Base-by-base conservation (phyloP, 2,888 invertebrate species). In the Nymphalis polychloros region DNA sequence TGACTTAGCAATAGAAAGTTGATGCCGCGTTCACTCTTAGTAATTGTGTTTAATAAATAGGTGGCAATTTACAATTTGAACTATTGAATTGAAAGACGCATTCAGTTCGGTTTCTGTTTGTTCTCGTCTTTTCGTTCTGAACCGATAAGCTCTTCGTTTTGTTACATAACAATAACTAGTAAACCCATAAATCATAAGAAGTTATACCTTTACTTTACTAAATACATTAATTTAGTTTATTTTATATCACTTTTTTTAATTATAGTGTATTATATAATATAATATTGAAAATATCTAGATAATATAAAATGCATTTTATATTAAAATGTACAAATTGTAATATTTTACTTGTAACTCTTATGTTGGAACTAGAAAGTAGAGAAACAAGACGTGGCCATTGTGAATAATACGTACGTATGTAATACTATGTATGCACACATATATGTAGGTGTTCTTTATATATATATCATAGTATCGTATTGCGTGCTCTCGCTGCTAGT, bases 1-100 rank as follows among this genome's bases (percentile, higher is more conserved):
- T 78, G 77, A 79, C 77, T 81, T 55, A 80, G 77, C 78, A 74
- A 75, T 77, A 77, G 77, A 77, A 77, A 77, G 77, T 76, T 70
- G 70, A 70, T 67, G 65, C 67, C 63, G 71, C 57, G 31, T 70
- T 75, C 69, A 64, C 72, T 75, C 69, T 71, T 47, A 41, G 63
- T 60, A 63, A 64, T 68, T 68, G 63, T 47, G 53, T 68, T 41
- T 41, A 47, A 64, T 64, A 64, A 61, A 60, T 57, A 57, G 46
- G 47, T 53, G 53, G 53, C 47, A 47, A 46, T 63, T 55, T 63
- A 23, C 23, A 27, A 63, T 63, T 55, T 49, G 31, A 48, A 63
- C 63, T 27, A 19, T 47, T 35, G 19, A 57, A 57, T 41, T 57
- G 19, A 19, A 57, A 10, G 41, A 57, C 19, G 57, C 57, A 41